Evolutionary conservation across 2,888 invertebrate genomes (phyloP), one percentile per base, ranked within the genome.

Genomic region (Argyresthia goedartella): DNA sequence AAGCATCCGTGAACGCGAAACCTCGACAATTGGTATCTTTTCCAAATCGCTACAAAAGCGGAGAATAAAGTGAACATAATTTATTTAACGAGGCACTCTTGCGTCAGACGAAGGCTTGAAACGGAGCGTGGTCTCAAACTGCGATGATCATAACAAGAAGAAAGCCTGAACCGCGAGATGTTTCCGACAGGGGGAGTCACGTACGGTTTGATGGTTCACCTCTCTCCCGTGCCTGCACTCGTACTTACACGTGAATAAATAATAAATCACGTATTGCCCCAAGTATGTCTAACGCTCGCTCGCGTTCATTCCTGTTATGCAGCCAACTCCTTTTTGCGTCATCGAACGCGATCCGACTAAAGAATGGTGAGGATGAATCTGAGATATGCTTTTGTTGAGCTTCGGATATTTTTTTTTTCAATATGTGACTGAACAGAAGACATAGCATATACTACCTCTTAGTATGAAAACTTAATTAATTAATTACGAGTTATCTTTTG

Each of bases 121-220:
- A 33, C 25, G n/a, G 45, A 61, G 62, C 60, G 56, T 34, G 35
- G 48, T 36, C 35, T 8, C 36, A 49, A 35, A 61, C 62, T 57
- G 62, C 62, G 65, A 64, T 63, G 62, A 66, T 71, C 65, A 65
- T 63, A 66, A 68, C 62, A 67, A 70, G 61, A 72, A 63, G 62
- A 73, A 71, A 75, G 66, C 66, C 73, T 69, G 69, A 69, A 67
- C 67, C 65, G 63, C 44, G 14, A 10, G n/a, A 46, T 46, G 46
- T 11, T 10, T 6, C 9, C 11, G 66, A 64, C 66, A 71, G 67
- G 66, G 64, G 61, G 58, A 72, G 79, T 77, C 82, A 84, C 81
- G 82, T 84, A 72, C 75, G 61, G 57, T 61, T 62, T 67, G 73
- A 75, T 71, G 70, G 70, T 73, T 73, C 75, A 79, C 73, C 72